Base-by-base conservation (phyloP, 2,888 invertebrate species). In the Carterocephalus palaemon region DNA sequence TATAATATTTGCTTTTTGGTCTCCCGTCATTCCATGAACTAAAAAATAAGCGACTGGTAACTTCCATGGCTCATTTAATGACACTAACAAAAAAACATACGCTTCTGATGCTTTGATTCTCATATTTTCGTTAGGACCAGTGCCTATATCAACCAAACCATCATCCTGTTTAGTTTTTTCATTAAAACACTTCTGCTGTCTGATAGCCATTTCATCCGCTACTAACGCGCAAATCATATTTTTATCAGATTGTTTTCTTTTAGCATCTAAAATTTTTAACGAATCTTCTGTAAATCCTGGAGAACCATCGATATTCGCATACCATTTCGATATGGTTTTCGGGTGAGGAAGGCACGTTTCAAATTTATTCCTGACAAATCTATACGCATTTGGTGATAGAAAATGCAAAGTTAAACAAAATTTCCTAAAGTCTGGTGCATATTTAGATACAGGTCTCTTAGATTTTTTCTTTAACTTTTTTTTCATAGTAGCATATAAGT, bases 11-110 rank as follows among this genome's bases (percentile, higher is more conserved):
- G 47, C 48, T 48, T 57, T 55, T 23, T 57, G 53, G 13, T 48
- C 36, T 3, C 50, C 53, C 7, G 22, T 39, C 8, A 67, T 12
- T 2, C 60, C 54, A 9, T 58, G 49, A 3, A 58, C 51, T 19
- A 66, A 52, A 49, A 65, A 67, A 47, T 66, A 65, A 1, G 49
- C 60, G 2, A 65, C 36, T 4, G 64, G 62, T 17, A 67, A 48
- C 49, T 65, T 64, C 62, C 60, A 67, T 4, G 26, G 7, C 26
- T 54, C 46, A 34, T 51, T 51, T 8, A 54, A 20, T 4, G 17
- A 48, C 2, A 51, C 53, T 1, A 55, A 33, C 8, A 57, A 8
- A 24, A 54, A 49, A 2, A 52, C 48, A 39, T 47, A 53, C n/a
- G 46, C 54, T 17, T 52, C 24, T 10, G 46, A 33, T 5, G 49